Base-by-base conservation (phyloP, 1,140 invertebrate species). In the Heliconius hewitsoni region DNA sequence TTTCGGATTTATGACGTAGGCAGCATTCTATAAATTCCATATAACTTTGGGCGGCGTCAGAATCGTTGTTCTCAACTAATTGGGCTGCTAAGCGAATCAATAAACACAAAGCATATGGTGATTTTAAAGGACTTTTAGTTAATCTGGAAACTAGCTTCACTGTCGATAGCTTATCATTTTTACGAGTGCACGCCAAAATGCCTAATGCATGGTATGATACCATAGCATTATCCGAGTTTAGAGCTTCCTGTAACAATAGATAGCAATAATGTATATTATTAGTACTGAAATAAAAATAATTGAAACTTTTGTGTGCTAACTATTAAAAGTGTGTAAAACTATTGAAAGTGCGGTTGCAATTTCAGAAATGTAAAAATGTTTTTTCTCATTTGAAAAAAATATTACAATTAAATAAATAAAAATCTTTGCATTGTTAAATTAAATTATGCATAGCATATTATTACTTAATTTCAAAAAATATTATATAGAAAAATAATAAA, bases 191-290 rank as follows among this genome's bases (percentile, higher is more conserved):
- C 89, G 99, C 99, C 16, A 99, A 95, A 11, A 99, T 96, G n/a
- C 99, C 99, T 16, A 99, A 94, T 1, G 99, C 99, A 95, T 99
- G 99, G 95, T 99, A 99, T 92, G 99, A 98, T 5, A 98, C 98
- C 98, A 98, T 98, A 0, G 98, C 96, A 86, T 97, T 97, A 81
- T 96, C 95, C 0, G 93, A 95, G 75, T 95, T 95, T 18, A 96
- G 84, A 5, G 95, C 95, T 86, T 96, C 95, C 92, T 96, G 95
- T 16, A 93, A 92, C 72, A 66, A 82, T 46, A 85, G 78, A 82
- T 66, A 66, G 30, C 3, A 66, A 66, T 27, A 66, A 66, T 66
- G 3, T 66, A 9, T 23, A 60, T 60, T 27, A 46, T 60, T 11
- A 11, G 57, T 11, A 23, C 11, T 60, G n/a, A 23, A 60, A n/a